These are phyloP conservation scores for Villa cingulata DNA, from an alignment of 2,888 invertebrate species.

Conservation along the genomic window DNA sequence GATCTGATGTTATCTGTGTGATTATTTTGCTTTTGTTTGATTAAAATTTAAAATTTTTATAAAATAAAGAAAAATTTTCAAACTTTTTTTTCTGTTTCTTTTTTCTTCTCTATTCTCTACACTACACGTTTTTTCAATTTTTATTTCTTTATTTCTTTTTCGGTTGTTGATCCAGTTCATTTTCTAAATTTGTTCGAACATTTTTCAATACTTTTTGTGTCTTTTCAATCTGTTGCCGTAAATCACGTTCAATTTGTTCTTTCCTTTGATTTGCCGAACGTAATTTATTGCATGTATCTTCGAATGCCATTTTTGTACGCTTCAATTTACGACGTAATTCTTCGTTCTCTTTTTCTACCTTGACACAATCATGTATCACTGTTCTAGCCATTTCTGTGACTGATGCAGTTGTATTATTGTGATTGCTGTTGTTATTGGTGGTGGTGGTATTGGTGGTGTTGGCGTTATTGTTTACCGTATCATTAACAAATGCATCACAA, in stretches of 20 bases:
- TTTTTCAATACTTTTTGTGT: slow-evolving; percentile 62
- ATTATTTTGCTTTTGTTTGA: too few relatives aligned
- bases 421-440: neutral
- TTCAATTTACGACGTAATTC: slow-evolving; percentile 55
- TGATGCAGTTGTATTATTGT: neutral
- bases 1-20: too few relatives aligned
- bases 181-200: slow-evolving; percentile 59
- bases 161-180: slow-evolving; percentile 22
- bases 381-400: neutral
- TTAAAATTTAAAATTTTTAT: too few relatives aligned
- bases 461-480: neutral
- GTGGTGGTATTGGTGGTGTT: neutral
- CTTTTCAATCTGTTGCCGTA: slow-evolving; percentile 66
- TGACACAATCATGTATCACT: slow-evolving; percentile 31
- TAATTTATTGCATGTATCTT: slow-evolving; percentile 62
- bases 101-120: too few relatives aligned
- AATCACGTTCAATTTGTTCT: slow-evolving; percentile 68
- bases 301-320: slow-evolving; percentile 58
- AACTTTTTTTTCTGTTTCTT: neutral
- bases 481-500: neutral
- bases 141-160: neutral
- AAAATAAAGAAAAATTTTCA: too few relatives aligned
- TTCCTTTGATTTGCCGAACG: slow-evolving; percentile 66
- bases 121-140: too few relatives aligned
- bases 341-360: slow-evolving; percentile 51